Conservation (phyloP, 2,113 vertebrate genomes). For the Nipponia nippon region DNA sequence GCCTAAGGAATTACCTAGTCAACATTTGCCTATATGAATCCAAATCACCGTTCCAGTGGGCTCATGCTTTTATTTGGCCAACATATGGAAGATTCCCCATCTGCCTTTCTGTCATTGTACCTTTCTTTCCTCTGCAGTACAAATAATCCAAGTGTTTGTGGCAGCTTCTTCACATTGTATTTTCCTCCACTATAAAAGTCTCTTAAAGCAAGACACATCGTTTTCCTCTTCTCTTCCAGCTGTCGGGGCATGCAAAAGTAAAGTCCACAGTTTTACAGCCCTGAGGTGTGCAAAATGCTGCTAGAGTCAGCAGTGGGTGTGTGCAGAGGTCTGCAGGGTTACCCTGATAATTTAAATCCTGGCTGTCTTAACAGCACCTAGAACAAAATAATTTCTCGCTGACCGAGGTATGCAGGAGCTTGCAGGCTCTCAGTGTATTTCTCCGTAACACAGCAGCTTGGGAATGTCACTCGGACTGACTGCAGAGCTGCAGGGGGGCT, state of each 20-base stretch:
- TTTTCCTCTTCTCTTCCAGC: neutral
- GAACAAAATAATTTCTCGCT: neutral
- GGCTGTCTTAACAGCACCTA: neutral
- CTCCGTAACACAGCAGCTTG: fast-evolving
- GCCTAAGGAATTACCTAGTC: neutral
- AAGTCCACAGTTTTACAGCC: neutral
- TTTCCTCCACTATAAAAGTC: neutral
- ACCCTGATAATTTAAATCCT: neutral
- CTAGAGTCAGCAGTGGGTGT: neutral
- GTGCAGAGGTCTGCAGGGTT: neutral
- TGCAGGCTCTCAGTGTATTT: neutral
- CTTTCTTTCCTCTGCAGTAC: neutral
- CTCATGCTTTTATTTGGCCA: neutral
- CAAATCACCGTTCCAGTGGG: neutral
- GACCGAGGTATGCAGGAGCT: neutral
- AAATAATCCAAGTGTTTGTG: neutral
- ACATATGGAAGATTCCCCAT: neutral
- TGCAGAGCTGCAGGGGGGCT: neutral
- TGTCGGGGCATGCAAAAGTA: neutral
- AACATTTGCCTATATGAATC: neutral
- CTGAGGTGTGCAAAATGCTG: neutral
- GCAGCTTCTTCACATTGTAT: neutral
- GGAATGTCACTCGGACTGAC: neutral
- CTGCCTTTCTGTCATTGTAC: neutral
- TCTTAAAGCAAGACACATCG: neutral